Base-by-base conservation (phyloP, 2,888 invertebrate species). In the Brenthis ino region DNA sequence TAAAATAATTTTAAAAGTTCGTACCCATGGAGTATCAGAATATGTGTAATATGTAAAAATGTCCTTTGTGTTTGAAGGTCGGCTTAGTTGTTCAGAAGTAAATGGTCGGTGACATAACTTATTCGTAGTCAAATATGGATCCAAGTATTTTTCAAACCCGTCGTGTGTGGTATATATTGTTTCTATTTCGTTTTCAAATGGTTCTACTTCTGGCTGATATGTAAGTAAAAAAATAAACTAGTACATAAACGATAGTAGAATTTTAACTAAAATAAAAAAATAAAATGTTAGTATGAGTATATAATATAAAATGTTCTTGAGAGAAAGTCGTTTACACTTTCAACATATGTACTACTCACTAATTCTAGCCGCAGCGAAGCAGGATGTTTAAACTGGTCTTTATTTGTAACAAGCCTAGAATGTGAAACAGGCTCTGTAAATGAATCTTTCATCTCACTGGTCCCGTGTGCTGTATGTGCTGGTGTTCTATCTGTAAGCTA, bases 91-190 rank as follows among this genome's bases (percentile, higher is more conserved):
- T 3, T 88, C 87, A 3, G 85, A 82, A 0, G 91, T 91, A 74
- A 80, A 88, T 0, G 90, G 91, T 0, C 91, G 81, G 65, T 91
- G 89, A 55, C 88, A 83, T 1, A 92, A 77, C n/a, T 88, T 77
- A 60, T 80, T 91, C 1, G 89, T 90, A 0, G 89, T 88, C 33
- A 93, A 73, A 67, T 93, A 93, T 0, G 91, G 91, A 69, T 93
- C 93, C 58, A 92, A 77, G 67, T 85, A 82, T 66, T 91, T 90
- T 74, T 89, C 87, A 50, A 80, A 89, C 0, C 93, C 92, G 12
- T 91, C 89, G 63, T 90, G 77, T 0, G 88, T 91, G 0, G 90
- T 91, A 50, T 91, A 87, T 8, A 91, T 70, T 0, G 86, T 85
- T 20, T 86, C 86, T 20, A 88, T 33, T 11, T 85, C 83, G 67